phyloP scores from a whole-genome alignment of 2,113 vertebrate species.

The Mesoclemmys tuberculata region DNA sequence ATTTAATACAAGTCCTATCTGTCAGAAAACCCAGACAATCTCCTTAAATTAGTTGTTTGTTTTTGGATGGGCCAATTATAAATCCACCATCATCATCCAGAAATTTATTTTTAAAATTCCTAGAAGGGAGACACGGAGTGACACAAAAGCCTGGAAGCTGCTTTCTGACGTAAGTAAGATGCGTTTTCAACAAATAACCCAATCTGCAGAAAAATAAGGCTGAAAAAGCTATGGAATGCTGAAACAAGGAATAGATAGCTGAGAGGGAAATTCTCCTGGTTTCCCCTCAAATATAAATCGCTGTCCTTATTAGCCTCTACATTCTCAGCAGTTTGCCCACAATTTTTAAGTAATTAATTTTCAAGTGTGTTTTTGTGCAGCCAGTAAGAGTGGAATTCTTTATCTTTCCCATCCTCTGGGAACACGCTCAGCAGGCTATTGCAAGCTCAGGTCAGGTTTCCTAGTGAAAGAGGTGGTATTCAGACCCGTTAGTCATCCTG shows the following conservation, averaged over 20 bases:
- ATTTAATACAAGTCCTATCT: fast-evolving
- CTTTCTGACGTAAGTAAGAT: background rate
- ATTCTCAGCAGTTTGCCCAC: fast-evolving
- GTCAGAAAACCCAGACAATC: background rate
- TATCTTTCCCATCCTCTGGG: background rate
- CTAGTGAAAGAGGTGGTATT: background rate
- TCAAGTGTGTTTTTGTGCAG: background rate
- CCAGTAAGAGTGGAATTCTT: background rate
- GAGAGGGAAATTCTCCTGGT: background rate
- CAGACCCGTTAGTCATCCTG: fast-evolving
- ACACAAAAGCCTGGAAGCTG: background rate
- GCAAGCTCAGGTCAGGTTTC: background rate
- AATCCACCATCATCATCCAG: background rate
- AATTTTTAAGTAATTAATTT: fast-evolving
- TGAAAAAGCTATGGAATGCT: background rate
- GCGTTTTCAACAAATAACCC: background rate
- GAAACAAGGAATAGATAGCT: background rate
- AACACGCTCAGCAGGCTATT: background rate
- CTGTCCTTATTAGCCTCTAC: background rate
- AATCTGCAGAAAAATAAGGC: background rate
- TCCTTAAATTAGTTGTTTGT: background rate
- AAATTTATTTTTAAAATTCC: background rate
- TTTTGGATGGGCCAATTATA: background rate
- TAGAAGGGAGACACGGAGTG: background rate
- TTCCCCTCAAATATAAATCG: background rate